Percentiles rank a stretch among this genome's conserved stretches.
Evolutionary conservation across 2,113 vertebrate genomes (phyloP).

Genomic region (Otolemur garnettii): DNA sequence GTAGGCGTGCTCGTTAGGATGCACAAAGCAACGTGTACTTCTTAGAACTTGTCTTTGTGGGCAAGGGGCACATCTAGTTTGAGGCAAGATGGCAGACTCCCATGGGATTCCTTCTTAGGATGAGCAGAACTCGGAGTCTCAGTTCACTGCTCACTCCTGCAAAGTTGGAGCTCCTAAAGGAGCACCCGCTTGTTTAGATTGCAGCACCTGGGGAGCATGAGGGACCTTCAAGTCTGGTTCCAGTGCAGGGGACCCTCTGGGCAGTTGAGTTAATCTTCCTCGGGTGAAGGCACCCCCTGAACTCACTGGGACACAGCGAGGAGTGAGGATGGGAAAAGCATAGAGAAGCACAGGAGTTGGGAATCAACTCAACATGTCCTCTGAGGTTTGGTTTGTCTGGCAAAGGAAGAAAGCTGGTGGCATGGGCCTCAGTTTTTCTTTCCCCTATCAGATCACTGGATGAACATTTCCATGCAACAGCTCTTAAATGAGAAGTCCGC

Average conservation of each 20-base stretch:
- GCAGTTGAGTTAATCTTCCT: neutral
- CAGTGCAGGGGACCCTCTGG: neutral
- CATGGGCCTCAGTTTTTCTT: neutral
- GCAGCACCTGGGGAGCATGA: neutral
- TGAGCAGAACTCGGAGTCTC: neutral
- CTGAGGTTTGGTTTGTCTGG: neutral
- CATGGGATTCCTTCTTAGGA: neutral
- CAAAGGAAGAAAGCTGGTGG: neutral
- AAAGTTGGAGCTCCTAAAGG: neutral
- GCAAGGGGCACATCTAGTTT: neutral
- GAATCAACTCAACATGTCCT: neutral
- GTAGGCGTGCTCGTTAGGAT: neutral
- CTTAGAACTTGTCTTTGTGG: neutral
- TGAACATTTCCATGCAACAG: neutral
- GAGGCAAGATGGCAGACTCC: neutral
- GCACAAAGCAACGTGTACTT: neutral
- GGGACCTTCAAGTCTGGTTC: neutral
- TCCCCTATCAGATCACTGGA: conserved; percentile 48
- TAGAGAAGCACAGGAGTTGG: neutral
- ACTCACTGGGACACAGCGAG: neutral
- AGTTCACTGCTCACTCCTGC: neutral
- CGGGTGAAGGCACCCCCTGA: neutral
- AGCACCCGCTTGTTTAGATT: neutral
- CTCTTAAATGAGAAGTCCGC: conserved; percentile 74
- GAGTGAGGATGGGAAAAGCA: neutral